Evolutionary conservation across 2,888 invertebrate genomes (phyloP), one percentile per base, ranked within the genome.

Genomic region (Cerceris ruficornis): DNA sequence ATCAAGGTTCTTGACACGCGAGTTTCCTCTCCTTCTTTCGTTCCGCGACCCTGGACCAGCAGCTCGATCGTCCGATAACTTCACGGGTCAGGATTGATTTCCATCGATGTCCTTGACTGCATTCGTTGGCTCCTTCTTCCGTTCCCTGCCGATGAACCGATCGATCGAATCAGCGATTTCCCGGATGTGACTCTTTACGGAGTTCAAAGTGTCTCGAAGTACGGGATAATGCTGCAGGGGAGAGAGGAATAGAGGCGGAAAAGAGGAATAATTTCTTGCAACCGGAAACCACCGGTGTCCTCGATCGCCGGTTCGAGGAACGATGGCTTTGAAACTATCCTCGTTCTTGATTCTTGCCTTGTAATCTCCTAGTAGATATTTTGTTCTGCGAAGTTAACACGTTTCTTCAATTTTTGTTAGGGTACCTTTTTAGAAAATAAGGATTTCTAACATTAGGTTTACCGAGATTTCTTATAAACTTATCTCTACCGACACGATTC

Each of bases 111-210:
- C 49, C 61, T 75, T 61, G 61, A n/a, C 46, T 28, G 46, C 54
- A 68, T 50, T 61, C 60, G 67, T 65, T 70, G 52, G 28, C 50
- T 42, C 52, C 54, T 17, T n/a, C 43, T 61, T 77, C 66, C 73
- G 67, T 54, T 60, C 41, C 28, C 49, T 57, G 55, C 17, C 67
- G 68, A 61, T 69, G 60, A 69, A 70, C 68, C 65, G 64, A 82
- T 77, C 72, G 77, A 77, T 61, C 69, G 69, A 73, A 83, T 83
- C 83, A 69, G 55, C 59, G 61, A 70, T 83, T 83, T 83, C 75
- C 83, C 77, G 83, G 83, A 83, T 83, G 77, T 64, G 61, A 61
- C 70, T 73, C 70, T 70, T 70, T 72, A 73, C 50, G 46, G 59
- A 72, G 62, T 73, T 83, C 68, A 60, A 68, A 74, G 66, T 61